A percentile compares a stretch with the other conserved stretches of the same genome.
phyloP scores from a whole-genome alignment of 2,888 invertebrate genomes.

The Lasioglossum zephyrum region DNA sequence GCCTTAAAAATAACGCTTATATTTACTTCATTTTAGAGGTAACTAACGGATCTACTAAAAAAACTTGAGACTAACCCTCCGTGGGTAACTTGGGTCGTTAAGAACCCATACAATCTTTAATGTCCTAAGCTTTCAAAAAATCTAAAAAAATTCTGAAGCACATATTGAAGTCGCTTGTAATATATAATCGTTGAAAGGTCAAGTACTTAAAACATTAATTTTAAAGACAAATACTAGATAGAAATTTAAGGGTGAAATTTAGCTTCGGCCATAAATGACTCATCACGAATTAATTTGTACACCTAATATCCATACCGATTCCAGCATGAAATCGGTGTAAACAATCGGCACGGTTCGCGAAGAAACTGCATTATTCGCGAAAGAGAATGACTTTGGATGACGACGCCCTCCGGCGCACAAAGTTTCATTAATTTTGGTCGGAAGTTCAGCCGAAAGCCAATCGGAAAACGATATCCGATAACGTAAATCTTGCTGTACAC shows the following conservation, averaged over 20 bases:
- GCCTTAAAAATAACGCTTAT: background rate
- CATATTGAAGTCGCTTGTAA: too few relatives aligned
- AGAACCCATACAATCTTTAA: background rate
- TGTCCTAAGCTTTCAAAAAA: background rate
- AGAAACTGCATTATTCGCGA: background rate
- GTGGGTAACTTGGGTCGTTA: background rate
- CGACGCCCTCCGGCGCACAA: slow-evolving; percentile 68
- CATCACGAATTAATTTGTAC: too few relatives aligned
- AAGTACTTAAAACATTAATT: too few relatives aligned
- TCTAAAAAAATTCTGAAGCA: background rate
- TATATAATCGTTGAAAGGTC: too few relatives aligned
- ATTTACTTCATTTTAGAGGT: background rate
- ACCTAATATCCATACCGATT: background rate
- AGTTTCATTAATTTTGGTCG: slow-evolving; percentile 77
- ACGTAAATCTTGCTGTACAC: slow-evolving; percentile 73
- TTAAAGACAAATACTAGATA: too few relatives aligned
- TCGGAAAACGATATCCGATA: slow-evolving; percentile 81
- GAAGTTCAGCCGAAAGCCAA: slow-evolving; percentile 75
- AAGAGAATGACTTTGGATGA: slow-evolving; percentile 31
- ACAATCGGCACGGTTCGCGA: background rate
- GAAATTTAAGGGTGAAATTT: too few relatives aligned
- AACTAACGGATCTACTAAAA: background rate
- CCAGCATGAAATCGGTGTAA: background rate
- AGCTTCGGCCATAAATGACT: too few relatives aligned
- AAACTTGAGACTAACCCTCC: background rate